Percentiles rank a stretch among this genome's conserved stretches.
Evolutionary conservation across 2,113 vertebrate genomes (phyloP).

Genomic region (Psilopogon haemacephalus): DNA sequence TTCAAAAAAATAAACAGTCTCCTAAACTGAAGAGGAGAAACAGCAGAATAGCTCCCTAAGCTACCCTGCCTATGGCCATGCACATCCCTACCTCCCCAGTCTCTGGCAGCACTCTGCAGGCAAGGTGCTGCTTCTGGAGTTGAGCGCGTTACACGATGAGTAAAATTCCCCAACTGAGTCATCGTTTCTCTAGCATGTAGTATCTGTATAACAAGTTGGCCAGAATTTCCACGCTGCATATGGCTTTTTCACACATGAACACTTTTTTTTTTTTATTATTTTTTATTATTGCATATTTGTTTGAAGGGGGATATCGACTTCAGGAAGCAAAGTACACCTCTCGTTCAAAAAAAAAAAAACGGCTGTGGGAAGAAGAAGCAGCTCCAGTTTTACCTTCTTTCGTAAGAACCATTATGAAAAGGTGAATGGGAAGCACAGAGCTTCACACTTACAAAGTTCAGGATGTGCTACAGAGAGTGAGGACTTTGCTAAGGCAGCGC

Average conservation of each 20-base stretch:
- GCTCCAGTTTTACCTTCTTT: not conserved
- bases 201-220: constrained; percentile 35
- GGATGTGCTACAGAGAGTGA: not conserved
- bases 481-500: constrained; percentile 27
- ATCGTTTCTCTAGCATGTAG: not conserved
- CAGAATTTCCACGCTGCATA: constrained; percentile 48
- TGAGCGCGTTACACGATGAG: not conserved
- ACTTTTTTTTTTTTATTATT: too few relatives aligned
- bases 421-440: not conserved
- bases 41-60: not conserved
- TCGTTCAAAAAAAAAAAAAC: not conserved
- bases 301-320: constrained; percentile 20
- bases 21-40: not conserved
- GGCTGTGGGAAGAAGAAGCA: not conserved
- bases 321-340: constrained; percentile 45
- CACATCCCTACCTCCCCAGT: not conserved
- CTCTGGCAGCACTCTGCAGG: not conserved
- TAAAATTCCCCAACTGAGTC: constrained; percentile 23
- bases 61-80: not conserved
- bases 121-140: not conserved
- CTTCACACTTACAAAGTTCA: not conserved
- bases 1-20: not conserved
- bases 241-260: constrained; percentile 58
- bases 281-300: constrained; percentile 42
- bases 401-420: not conserved